Evolutionary conservation across 1,140 invertebrate species (phyloP).

Genomic region (Homarus americanus): DNA sequence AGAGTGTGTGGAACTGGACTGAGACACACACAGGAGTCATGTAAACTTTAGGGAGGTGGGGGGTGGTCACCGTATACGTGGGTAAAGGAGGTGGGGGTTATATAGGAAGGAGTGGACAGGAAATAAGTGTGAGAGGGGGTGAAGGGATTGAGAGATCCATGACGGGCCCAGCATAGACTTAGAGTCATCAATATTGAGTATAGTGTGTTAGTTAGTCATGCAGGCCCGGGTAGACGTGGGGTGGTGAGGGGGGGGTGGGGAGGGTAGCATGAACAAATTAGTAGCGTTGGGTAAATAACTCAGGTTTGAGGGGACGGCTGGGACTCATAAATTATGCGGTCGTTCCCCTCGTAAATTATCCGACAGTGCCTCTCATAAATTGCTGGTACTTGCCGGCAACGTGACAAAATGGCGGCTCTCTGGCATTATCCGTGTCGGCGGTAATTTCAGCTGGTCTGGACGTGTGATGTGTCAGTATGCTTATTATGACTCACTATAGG

Average conservation of each 20-base stretch:
- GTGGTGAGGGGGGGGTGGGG: conserved; percentile 24
- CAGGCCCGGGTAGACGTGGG: neutral
- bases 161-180: too few species aligned
- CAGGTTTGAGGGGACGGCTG: conserved; percentile 28
- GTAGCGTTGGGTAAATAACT: conserved; percentile 59
- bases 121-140: too few species aligned
- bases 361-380: conserved; percentile 57
- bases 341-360: conserved; percentile 32
- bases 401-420: conserved; percentile 57
- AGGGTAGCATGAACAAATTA: conserved; percentile 1
- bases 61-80: too few species aligned
- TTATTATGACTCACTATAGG: too few species aligned
- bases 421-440: conserved; percentile 15
- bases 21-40: too few species aligned
- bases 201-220: neutral
- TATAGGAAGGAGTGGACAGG: too few species aligned
- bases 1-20: too few species aligned
- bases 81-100: too few species aligned
- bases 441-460: neutral
- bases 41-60: too few species aligned
- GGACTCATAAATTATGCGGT: conserved; percentile 44
- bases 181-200: neutral
- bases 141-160: too few species aligned
- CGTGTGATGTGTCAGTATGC: too few species aligned
- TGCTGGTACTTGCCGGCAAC: conserved; percentile 47